These are phyloP conservation scores for Seira musarum DNA, from an alignment of 2,888 invertebrate species.

Conservation along the genomic window DNA sequence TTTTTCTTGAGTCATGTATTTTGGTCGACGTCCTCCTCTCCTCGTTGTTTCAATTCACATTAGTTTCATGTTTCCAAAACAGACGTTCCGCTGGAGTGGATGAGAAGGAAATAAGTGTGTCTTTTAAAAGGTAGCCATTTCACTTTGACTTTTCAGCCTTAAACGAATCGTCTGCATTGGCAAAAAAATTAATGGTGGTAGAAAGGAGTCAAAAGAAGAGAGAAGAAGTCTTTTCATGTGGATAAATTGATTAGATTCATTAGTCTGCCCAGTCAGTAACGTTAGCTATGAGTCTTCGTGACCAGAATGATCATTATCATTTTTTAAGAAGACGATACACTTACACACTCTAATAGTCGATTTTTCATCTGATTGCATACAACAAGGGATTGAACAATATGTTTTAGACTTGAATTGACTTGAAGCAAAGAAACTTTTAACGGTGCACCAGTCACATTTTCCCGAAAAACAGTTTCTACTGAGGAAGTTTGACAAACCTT, in stretches of 20 bases:
- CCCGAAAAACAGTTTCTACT: not conserved
- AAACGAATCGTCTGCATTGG: not conserved
- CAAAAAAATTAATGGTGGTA: not conserved
- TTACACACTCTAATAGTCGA: not conserved
- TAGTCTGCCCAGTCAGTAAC: conserved; percentile 11
- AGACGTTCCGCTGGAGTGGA: not conserved
- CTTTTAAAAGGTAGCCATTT: not conserved
- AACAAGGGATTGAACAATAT: not conserved
- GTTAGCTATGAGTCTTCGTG: conserved; percentile 11
- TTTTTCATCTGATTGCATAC: not conserved
- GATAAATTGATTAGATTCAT: conserved; percentile 41
- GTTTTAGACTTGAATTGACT: not conserved
- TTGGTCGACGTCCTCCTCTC: not conserved
- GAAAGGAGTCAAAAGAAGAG: not conserved
- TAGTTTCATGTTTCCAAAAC: conserved; percentile 14
- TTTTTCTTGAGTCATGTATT: conserved; percentile 4
- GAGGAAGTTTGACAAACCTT: not conserved
- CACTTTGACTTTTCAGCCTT: not conserved
- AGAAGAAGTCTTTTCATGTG: conserved; percentile 3
- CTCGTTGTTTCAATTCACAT: conserved; percentile 8
- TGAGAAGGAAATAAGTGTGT: not conserved
- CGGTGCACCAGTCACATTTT: not conserved
- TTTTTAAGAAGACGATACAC: not conserved
- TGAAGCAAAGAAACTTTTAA: not conserved
- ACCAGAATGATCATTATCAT: conserved; percentile 7